Evolutionary conservation across 2,113 vertebrate genomes (phyloP).

Genomic region (Setophaga petechia): DNA sequence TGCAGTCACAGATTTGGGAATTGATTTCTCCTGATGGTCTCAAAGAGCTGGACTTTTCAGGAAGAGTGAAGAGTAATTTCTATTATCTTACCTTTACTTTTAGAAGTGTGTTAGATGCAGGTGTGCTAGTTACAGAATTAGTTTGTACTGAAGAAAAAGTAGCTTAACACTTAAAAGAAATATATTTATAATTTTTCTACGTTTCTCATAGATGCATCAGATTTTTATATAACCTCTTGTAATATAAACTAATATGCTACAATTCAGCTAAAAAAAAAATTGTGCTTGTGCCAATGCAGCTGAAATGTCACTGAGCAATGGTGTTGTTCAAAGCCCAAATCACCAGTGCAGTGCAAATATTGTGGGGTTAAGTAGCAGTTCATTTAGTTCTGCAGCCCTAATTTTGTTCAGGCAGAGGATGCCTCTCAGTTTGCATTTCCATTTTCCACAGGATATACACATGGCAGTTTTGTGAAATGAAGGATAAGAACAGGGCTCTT

Average conservation of each 20-base stretch:
- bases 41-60: neutral
- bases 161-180: neutral
- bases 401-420: neutral
- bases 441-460: neutral
- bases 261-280: neutral
- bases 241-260: neutral
- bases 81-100: neutral
- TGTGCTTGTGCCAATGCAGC: neutral
- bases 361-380: neutral
- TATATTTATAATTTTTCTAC: neutral
- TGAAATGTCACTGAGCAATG: constrained; percentile 17
- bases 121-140: neutral
- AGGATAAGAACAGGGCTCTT: neutral
- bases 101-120: neutral
- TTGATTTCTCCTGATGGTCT: neutral
- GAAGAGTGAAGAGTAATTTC: neutral
- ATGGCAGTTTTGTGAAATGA: neutral
- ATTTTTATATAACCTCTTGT: neutral
- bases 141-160: neutral
- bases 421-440: neutral
- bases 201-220: neutral
- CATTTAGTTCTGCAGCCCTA: neutral
- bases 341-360: neutral
- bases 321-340: neutral
- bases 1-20: neutral